phyloP scores from a whole-genome alignment of 2,113 vertebrate species.

The Cinclus cinclus region DNA sequence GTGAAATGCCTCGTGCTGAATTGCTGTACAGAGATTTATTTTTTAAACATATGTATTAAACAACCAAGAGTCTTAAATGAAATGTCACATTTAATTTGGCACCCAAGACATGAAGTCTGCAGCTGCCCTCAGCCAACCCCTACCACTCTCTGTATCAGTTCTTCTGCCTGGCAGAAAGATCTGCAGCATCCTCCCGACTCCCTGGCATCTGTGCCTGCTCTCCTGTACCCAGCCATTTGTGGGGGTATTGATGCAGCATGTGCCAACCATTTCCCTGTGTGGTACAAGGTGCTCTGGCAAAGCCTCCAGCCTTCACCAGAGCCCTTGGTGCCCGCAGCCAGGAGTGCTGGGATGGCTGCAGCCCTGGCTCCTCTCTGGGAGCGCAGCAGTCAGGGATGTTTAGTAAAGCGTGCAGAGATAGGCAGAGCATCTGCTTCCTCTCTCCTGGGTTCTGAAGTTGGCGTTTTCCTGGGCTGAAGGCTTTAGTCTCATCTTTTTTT shows the following conservation, averaged over 20 bases:
- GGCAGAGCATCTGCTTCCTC: background rate
- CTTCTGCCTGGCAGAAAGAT: background rate
- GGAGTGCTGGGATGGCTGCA: rapidly evolving
- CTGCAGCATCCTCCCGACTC: background rate
- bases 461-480: background rate
- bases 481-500: background rate
- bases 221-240: background rate
- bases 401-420: background rate
- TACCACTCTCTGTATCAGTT: background rate
- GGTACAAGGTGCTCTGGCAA: background rate
- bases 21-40: background rate
- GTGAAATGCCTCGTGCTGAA: background rate
- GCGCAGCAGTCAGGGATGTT: background rate
- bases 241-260: background rate
- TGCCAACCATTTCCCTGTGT: background rate
- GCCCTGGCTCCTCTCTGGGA: background rate
- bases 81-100: slow-evolving; percentile 22
- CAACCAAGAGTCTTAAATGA: slow-evolving; percentile 10
- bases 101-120: background rate
- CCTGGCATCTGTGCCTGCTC: background rate
- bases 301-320: background rate
- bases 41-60: slow-evolving; percentile 4
- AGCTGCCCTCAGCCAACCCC: slow-evolving; percentile 14
- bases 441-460: background rate
- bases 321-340: background rate